phyloP scores from a whole-genome alignment of 2,113 vertebrate species.

The Gallinago media region DNA sequence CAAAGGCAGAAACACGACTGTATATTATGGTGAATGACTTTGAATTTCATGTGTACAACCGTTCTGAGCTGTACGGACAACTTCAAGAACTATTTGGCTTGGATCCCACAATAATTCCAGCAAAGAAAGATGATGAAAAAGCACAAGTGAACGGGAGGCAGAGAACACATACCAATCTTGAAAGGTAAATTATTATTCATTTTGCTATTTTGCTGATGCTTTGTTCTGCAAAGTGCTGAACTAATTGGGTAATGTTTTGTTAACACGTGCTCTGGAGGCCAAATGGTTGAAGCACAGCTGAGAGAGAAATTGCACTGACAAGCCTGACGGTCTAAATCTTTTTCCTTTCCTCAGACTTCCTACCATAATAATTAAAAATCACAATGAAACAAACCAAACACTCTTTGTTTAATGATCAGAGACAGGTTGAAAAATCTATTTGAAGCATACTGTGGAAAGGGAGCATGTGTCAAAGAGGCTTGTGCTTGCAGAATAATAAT shows the following conservation, averaged over 20 bases:
- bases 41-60: constrained; percentile 98
- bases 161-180: constrained; percentile 79
- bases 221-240: constrained; percentile 29
- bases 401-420: constrained; percentile 2
- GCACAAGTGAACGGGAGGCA: constrained; percentile 79
- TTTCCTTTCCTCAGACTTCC: neutral
- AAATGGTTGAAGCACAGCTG: neutral
- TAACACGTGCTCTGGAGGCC: neutral
- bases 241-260: constrained; percentile 33
- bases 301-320: constrained; percentile 39
- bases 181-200: constrained; percentile 80
- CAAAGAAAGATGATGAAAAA: constrained; percentile 88
- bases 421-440: constrained; percentile 19
- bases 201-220: constrained; percentile 14
- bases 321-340: constrained; percentile 5
- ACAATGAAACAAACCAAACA: neutral
- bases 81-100: constrained; percentile 96
- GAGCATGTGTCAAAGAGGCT: neutral
- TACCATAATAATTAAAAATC: neutral
- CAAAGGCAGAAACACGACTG: constrained; percentile 96
- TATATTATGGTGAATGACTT: constrained; percentile 97
- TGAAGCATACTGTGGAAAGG: neutral
- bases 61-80: constrained; percentile 91
- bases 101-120: constrained; percentile 89
- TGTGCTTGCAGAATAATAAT: neutral